Evolutionary conservation across 2,888 invertebrate species (phyloP), one percentile per base, ranked within the genome.

Genomic region (Trichogramma dendrolimi): DNA sequence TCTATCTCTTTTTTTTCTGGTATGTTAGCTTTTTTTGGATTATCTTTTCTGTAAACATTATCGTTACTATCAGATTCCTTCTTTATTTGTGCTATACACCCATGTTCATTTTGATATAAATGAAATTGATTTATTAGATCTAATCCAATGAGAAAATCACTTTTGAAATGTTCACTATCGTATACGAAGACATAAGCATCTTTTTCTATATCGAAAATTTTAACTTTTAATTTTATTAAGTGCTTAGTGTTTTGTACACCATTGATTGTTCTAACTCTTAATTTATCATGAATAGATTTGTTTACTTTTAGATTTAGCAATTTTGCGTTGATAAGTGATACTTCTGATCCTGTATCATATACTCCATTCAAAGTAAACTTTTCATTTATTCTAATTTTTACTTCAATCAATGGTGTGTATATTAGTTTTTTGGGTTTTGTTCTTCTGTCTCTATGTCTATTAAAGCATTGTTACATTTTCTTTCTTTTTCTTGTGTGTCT

Each of bases 321-420:
- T 63, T 61, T 69, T 63, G 64, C 60, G 65, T 69, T 70, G 56
- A 70, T 71, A 51, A 70, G 49, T 11, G 68, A 71, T n/a, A 70
- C 66, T 42, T 70, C 58, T 5, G 69, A 69, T 1, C 69, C 68
- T 66, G 69, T 50, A 55, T 69, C 70, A 63, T 70, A 70, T 44
- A 49, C 62, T 54, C 66, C 68, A 7, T 55, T 43, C 52, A 66
- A 48, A 48, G 63, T 60, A 50, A 67, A 14, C 6, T 58, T 67
- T 14, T 61, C 54, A 46, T 67, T 49, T 63, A 70, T 43, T 58
- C 61, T 7, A 57, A 63, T 49, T 53, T 67, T 69, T 7, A 69
- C 6, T 55, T 65, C 69, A 11, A 69, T 68, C 52, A 71, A 67
- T 71, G 70, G 68, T 71, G 68, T 61, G 56, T 51, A 60, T 60